A percentile compares a stretch with the other conserved stretches of the same genome.
These are phyloP conservation scores for Setophaga coronata DNA, from an alignment of 2,113 vertebrate genomes.

Conservation along the genomic window DNA sequence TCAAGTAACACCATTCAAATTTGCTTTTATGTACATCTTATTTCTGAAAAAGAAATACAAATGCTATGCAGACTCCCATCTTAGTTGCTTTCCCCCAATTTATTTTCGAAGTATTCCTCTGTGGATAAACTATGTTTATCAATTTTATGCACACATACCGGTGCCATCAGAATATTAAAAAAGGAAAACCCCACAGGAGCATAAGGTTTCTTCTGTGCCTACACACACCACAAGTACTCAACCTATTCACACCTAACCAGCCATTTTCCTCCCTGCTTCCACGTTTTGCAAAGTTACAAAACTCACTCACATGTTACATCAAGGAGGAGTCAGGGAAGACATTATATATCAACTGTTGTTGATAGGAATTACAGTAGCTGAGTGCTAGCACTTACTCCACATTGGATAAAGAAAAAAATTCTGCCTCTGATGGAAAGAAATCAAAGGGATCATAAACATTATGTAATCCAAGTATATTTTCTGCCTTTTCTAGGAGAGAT, in stretches of 20 bases:
- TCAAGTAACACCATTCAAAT: not conserved
- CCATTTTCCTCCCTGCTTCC: not conserved
- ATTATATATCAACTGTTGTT: not conserved
- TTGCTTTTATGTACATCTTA: not conserved
- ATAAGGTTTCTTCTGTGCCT: not conserved
- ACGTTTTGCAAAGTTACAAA: not conserved
- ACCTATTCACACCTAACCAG: not conserved
- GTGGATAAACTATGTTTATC: not conserved
- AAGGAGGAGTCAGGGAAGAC: not conserved
- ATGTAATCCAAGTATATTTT: not conserved
- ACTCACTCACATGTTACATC: not conserved
- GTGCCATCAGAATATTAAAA: not conserved
- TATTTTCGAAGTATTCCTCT: not conserved
- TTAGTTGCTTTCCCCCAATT: not conserved
- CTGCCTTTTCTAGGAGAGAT: not conserved
- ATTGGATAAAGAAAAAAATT: not conserved
- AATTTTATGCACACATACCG: not conserved
- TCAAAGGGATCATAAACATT: not conserved
- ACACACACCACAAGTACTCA: not conserved
- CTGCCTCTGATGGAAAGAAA: not conserved
- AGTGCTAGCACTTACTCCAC: not conserved
- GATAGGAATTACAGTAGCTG: not conserved
- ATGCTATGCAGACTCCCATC: not conserved
- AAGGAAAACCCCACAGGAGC: not conserved
- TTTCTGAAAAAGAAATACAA: not conserved